Conservation (phyloP, 2,888 invertebrate genomes). For the Exephanes ischioxanthus region DNA sequence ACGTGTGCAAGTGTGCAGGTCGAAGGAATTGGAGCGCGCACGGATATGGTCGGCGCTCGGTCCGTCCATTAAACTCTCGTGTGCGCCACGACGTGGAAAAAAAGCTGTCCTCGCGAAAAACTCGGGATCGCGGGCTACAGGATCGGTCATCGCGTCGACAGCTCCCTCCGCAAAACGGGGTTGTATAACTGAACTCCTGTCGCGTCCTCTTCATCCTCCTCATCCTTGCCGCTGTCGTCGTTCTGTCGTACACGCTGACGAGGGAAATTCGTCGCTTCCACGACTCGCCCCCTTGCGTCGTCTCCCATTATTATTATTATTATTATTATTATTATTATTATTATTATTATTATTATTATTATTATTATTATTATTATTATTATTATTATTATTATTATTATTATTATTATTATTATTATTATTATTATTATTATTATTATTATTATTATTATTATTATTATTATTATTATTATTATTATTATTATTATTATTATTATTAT, state of each 20-base stretch:
- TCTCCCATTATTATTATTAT: neutral
- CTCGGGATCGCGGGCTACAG: slow-evolving; percentile 41
- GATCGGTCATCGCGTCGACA: neutral
- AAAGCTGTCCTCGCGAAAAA: slow-evolving; percentile 75
- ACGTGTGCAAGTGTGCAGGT: slow-evolving; percentile 7
- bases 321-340: too few species aligned
- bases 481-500: too few species aligned
- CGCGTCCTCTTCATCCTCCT: slow-evolving; percentile 33
- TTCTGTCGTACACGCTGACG: slow-evolving; percentile 45
- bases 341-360: neutral
- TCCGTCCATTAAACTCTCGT: slow-evolving; percentile 74
- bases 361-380: too few species aligned
- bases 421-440: too few species aligned
- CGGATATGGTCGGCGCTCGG: slow-evolving; percentile 72
- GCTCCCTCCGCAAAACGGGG: slow-evolving; percentile 67
- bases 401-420: too few species aligned
- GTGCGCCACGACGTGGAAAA: slow-evolving; percentile 69
- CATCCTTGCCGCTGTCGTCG: slow-evolving; percentile 46
- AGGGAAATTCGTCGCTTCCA: slow-evolving; percentile 27
- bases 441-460: too few species aligned
- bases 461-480: too few species aligned
- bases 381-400: too few species aligned
- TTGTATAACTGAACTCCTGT: slow-evolving; percentile 69
- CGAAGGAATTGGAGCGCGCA: slow-evolving; percentile 78
- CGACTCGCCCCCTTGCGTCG: slow-evolving; percentile 1